A percentile compares a stretch with the other conserved stretches of the same genome.
phyloP scores from a whole-genome alignment of 2,888 invertebrate genomes.

The Clistopyga incitator region DNA sequence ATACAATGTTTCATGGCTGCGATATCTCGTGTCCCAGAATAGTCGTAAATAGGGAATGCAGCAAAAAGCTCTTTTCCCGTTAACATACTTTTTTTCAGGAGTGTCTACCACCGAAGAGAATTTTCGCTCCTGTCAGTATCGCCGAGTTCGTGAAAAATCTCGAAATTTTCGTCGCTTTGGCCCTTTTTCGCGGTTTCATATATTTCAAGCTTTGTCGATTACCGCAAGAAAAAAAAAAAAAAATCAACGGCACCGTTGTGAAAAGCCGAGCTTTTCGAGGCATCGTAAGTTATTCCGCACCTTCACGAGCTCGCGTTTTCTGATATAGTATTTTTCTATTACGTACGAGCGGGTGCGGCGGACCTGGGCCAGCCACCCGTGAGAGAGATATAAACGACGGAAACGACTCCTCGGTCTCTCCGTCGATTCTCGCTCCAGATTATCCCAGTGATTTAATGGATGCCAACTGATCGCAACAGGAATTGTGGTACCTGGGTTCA shows the following conservation, averaged over 20 bases:
- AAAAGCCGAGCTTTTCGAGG: slow-evolving; percentile 57
- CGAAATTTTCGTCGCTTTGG: not conserved
- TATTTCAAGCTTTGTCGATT: slow-evolving; percentile 60
- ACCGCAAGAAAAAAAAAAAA: slow-evolving; percentile 45
- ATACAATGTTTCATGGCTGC: slow-evolving; percentile 41
- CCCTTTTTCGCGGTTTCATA: slow-evolving; percentile 22
- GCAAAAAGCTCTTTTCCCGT: slow-evolving; percentile 17
- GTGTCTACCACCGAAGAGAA: slow-evolving; percentile 2
- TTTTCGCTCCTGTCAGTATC: slow-evolving; percentile 5
- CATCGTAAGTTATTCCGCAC: slow-evolving; percentile 59
- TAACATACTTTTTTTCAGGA: slow-evolving; percentile 8
- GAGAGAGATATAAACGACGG: slow-evolving; percentile 60
- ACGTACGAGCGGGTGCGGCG: slow-evolving; percentile 33
- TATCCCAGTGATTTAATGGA: slow-evolving; percentile 62
- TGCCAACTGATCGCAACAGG: slow-evolving; percentile 45
- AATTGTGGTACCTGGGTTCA: not conserved
- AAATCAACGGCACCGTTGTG: not conserved
- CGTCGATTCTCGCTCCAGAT: slow-evolving; percentile 55
- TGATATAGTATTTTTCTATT: slow-evolving; percentile 60
- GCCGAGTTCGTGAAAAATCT: not conserved
- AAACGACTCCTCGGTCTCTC: slow-evolving; percentile 54
- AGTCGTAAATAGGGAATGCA: slow-evolving; percentile 12
- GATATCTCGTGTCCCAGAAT: slow-evolving; percentile 15
- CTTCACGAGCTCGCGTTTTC: slow-evolving; percentile 33
- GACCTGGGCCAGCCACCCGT: slow-evolving; percentile 17